Evolutionary conservation across 2,113 vertebrate genomes (phyloP), one percentile per base, ranked within the genome.

Genomic region (Paracanthobrama guichenoti): DNA sequence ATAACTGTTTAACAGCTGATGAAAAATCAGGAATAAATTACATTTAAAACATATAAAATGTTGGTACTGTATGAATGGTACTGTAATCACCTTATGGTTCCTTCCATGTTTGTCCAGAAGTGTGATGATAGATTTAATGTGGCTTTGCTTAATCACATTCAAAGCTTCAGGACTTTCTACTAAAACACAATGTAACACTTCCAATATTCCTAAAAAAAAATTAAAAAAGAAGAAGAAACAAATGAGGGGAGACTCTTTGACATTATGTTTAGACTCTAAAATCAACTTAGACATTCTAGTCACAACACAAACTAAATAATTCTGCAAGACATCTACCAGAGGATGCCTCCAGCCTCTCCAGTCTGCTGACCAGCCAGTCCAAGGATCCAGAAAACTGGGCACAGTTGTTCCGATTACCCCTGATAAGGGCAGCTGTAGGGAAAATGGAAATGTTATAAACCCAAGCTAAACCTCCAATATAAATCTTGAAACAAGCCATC

Each of bases 91-190:
- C 95, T 98, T 99, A 90, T 96, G 94, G 84, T 97, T 97, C 90
- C 95, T 93, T 89, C 97, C 97, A 83, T 98, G 97, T 81, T 96
- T 97, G 87, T 99, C 96, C 79, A 98, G 91, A 84, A 99, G 96
- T 14, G 95, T 96, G 86, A 99, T 96, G 82, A 99, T 96, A 22
- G 97, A 96, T 64, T 96, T 95, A 89, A 99, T 98, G 90, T 99
- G 97, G 60, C 92, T 95, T 88, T 98, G 96, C 90, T 97, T 98
- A 90, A 99, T 96, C 90, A 95, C 95, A 88, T 97, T 97, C 31
- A 99, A 90, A 74, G 96, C 96, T 93, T 98, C 97, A 16, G 97
- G 96, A 86, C 97, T 98, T 93, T 98, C 96, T 73, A 96, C 94
- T 53, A 98, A 90, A 8, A 98, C 95, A 90, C 97, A 98, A 83